Conservation (phyloP, 2,797 vertebrate species). For the Epinephelus coioides region DNA sequence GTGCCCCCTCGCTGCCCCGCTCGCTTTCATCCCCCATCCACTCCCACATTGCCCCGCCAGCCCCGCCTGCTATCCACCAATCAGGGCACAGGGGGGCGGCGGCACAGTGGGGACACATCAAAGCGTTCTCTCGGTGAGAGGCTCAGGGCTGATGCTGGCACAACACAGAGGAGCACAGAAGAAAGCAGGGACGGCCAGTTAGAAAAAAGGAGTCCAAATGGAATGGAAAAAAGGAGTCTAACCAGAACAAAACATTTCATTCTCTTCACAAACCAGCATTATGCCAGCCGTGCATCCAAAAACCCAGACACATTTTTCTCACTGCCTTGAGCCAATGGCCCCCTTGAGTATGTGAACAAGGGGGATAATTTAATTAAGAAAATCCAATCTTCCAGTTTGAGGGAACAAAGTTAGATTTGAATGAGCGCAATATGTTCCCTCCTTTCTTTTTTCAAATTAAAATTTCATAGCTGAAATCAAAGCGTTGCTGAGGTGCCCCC, state of each 20-base stretch:
- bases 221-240: conserved; percentile 90
- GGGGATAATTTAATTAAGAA: conserved; percentile 93
- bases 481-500: conserved; percentile 77
- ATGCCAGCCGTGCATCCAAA: conserved; percentile 86
- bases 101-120: conserved; percentile 94
- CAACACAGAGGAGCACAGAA: conserved; percentile 92
- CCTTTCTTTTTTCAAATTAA: conserved; percentile 82
- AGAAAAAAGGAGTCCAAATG: conserved; percentile 88
- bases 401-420: conserved; percentile 89
- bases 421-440: conserved; percentile 86
- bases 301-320: conserved; percentile 92
- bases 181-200: conserved; percentile 87
- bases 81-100: conserved; percentile 90
- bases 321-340: conserved; percentile 90
- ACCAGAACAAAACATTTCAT: conserved; percentile 96
- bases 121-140: conserved; percentile 92
- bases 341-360: conserved; percentile 98
- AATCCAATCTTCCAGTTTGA: conserved; percentile 91
- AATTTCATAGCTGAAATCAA: conserved; percentile 88
- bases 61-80: conserved; percentile 91
- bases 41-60: conserved; percentile 93
- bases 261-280: conserved; percentile 89
- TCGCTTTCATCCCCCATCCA: conserved; percentile 94
- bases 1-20: conserved; percentile 89
- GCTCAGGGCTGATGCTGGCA: conserved; percentile 95